phyloP scores from a whole-genome alignment of 2,888 invertebrate species.

The Eupithecia inturbata region DNA sequence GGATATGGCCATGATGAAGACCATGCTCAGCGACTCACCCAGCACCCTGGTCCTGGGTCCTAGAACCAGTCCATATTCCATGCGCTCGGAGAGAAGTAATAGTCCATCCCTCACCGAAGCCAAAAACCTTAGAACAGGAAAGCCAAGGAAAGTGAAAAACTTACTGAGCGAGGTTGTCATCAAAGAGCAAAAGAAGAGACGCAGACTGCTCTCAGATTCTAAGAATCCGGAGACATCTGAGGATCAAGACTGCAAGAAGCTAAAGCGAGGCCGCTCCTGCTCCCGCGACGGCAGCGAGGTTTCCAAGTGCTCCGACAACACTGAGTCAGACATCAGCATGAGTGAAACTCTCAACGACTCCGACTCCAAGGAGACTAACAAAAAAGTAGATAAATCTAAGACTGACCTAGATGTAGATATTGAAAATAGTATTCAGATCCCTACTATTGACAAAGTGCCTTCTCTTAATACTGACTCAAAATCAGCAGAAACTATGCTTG shows the following conservation, averaged over 20 bases:
- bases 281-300: slow-evolving; percentile 85
- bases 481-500: slow-evolving; percentile 69
- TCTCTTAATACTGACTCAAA: slow-evolving; percentile 76
- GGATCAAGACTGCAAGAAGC: slow-evolving; percentile 70
- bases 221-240: slow-evolving; percentile 70
- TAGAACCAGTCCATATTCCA: slow-evolving; percentile 84
- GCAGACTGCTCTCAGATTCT: slow-evolving; percentile 83
- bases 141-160: slow-evolving; percentile 85
- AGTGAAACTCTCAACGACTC: slow-evolving; percentile 80
- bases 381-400: slow-evolving; percentile 82
- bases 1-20: slow-evolving; percentile 79
- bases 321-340: slow-evolving; percentile 86
- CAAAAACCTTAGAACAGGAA: slow-evolving; percentile 86
- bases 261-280: slow-evolving; percentile 78
- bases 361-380: slow-evolving; percentile 77
- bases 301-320: slow-evolving; percentile 85
- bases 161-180: slow-evolving; percentile 84
- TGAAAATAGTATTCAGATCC: slow-evolving; percentile 83
- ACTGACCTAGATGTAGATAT: slow-evolving; percentile 84
- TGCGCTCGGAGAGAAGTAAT: slow-evolving; percentile 84
- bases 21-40: slow-evolving; percentile 72
- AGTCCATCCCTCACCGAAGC: slow-evolving; percentile 79
- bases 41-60: slow-evolving; percentile 70
- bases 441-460: slow-evolving; percentile 83
- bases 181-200: slow-evolving; percentile 82